Conservation (phyloP, 2,888 invertebrate genomes). For the Actias luna region DNA sequence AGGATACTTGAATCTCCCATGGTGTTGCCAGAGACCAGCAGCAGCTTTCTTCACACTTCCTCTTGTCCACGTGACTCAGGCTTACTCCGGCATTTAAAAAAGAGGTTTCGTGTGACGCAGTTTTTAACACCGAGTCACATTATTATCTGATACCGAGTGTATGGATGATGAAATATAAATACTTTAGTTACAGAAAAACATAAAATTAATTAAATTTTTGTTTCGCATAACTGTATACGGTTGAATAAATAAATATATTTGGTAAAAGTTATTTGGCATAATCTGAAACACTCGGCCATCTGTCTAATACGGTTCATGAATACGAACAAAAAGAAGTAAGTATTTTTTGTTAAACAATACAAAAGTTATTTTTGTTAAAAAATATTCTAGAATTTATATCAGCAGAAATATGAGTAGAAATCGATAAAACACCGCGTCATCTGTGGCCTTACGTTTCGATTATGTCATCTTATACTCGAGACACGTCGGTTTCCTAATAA, state of each 20-base stretch:
- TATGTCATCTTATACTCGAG: constrained; percentile 28
- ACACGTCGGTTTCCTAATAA: constrained; percentile 40
- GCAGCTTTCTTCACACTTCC: too few relatives aligned
- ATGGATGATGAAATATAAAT: too few relatives aligned
- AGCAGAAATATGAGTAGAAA: constrained; percentile 1
- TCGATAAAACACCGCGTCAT: not conserved
- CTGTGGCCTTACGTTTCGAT: constrained; percentile 5
- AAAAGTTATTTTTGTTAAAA: not conserved
- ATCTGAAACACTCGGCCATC: not conserved
- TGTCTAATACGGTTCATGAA: not conserved
- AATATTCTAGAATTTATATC: not conserved
- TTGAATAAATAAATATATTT: not conserved
- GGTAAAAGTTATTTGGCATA: not conserved
- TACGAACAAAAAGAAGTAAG: not conserved
- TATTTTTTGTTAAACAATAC: not conserved
- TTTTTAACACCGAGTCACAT: too few relatives aligned
- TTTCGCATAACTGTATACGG: not conserved
- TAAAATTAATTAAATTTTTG: not conserved
- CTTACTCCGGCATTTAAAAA: too few relatives aligned
- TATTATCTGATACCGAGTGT: too few relatives aligned
- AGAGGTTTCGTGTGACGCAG: too few relatives aligned
- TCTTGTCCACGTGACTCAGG: too few relatives aligned
- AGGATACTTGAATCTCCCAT: too few relatives aligned
- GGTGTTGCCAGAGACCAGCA: too few relatives aligned
- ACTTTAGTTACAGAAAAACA: not conserved